Evolutionary conservation across 2,113 vertebrate species (phyloP).

Genomic region (Numenius arquata): DNA sequence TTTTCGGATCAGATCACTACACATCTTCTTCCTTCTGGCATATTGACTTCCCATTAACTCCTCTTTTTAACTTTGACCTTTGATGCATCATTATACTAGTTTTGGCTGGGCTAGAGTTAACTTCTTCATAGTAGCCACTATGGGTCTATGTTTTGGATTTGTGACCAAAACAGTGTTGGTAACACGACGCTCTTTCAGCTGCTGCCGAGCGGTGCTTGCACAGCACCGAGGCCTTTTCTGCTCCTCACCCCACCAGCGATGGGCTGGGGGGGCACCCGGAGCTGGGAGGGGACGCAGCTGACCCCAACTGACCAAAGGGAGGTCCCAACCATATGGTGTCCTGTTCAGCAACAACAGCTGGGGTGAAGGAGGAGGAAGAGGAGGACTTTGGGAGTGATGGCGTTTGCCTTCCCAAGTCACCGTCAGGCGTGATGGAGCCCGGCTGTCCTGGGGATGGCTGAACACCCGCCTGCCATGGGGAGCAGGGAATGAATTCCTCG

Average conservation of each 20-base stretch:
- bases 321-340: fast-evolving
- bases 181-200: neutral
- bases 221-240: neutral
- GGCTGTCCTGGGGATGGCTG: neutral
- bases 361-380: neutral
- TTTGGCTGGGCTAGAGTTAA: neutral
- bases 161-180: neutral
- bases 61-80: neutral
- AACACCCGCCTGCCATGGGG: neutral
- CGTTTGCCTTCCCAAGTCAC: neutral
- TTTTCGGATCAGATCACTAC: neutral
- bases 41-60: neutral
- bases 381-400: neutral
- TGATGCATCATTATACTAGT: neutral
- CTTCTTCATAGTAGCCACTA: neutral
- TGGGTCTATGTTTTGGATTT: neutral
- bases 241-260: neutral
- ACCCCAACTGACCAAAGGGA: neutral
- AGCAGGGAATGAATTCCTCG: neutral
- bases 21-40: neutral
- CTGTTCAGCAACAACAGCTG: neutral
- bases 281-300: neutral
- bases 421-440: fast-evolving
- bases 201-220: neutral
- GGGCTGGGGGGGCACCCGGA: neutral